Evolutionary conservation across 2,797 vertebrate genomes (phyloP), one percentile per base, ranked within the genome.

Genomic region (Pangasius sanitwongsei): DNA sequence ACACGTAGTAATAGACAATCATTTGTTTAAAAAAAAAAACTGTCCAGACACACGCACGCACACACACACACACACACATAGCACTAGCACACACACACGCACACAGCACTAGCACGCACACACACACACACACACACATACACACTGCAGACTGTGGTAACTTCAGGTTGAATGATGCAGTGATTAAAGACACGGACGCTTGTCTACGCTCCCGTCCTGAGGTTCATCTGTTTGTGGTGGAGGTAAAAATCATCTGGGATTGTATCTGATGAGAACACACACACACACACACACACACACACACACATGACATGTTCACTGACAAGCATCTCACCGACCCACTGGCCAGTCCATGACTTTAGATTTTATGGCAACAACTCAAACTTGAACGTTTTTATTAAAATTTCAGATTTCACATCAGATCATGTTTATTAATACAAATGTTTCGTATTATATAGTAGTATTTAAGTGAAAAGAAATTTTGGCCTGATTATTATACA

Each of bases 181-280:
- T 34, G 34, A 41, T 85, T 61, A 61, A 88, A 63, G 5, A 3
- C 63, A 0, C 15, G 44, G 34, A 53, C 13, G 44, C 50, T 48
- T 23, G 28, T 57, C 83, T 83, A 86, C 18, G 12, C 81, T 82
- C 72, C 87, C n/a, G 77, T 84, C 78, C 87, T 91, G 80, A 89
- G 11, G 61, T 90, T 88, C 59, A 86, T 91, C 83, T 96, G 93
- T 90, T 94, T 95, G 89, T 95, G 95, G 92, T 96, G 95, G 0
- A 95, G 95, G 92, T 96, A 95, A 90, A 97, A 97, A 91, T 97
- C 96, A 61, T 95, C 94, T 0, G 97, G 97, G 86, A 97, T 93
- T 1, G 96, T 96, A 93, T 97, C 97, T 97, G 92, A 23, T 61
- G 70, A 57, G 55, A 89, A 18, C 15, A 83, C 8, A 75, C 12